A percentile compares a stretch with the other conserved stretches of the same genome.
phyloP scores from a whole-genome alignment of 2,797 vertebrate genomes.

The Florisuga fusca region DNA sequence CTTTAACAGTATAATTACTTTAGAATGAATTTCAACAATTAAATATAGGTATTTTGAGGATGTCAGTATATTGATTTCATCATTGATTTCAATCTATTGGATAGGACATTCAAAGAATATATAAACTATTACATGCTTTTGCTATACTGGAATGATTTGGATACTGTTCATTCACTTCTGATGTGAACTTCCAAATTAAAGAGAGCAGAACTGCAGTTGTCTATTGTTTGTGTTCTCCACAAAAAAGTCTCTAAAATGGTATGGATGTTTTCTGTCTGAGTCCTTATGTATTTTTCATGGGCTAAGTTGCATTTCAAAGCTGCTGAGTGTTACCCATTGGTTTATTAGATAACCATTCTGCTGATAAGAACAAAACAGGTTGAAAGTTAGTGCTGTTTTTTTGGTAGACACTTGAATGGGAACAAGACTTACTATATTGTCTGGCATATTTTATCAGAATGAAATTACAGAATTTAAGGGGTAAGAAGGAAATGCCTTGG shows the following conservation, averaged over 20 bases:
- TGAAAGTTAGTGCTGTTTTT: not conserved
- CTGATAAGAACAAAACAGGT: not conserved
- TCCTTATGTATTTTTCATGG: not conserved
- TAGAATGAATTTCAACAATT: not conserved
- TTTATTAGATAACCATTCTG: not conserved
- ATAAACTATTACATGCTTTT: not conserved
- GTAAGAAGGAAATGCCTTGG: not conserved
- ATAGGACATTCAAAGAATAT: not conserved
- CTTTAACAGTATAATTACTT: not conserved
- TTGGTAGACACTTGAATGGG: not conserved
- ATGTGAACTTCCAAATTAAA: not conserved
- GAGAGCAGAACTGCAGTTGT: not conserved
- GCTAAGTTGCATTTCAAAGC: not conserved
- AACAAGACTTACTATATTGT: rapidly evolving
- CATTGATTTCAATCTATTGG: not conserved
- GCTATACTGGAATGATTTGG: not conserved
- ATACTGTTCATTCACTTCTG: not conserved
- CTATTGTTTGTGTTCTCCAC: not conserved
- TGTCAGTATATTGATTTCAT: not conserved
- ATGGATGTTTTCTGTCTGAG: not conserved
- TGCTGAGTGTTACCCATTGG: not conserved
- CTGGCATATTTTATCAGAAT: not conserved
- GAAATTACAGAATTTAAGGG: not conserved
- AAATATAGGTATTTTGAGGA: not conserved
- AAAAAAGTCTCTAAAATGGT: not conserved